Evolutionary conservation across 2,113 vertebrate genomes (phyloP), one percentile per base, ranked within the genome.

Genomic region (Erythrocebus patas): DNA sequence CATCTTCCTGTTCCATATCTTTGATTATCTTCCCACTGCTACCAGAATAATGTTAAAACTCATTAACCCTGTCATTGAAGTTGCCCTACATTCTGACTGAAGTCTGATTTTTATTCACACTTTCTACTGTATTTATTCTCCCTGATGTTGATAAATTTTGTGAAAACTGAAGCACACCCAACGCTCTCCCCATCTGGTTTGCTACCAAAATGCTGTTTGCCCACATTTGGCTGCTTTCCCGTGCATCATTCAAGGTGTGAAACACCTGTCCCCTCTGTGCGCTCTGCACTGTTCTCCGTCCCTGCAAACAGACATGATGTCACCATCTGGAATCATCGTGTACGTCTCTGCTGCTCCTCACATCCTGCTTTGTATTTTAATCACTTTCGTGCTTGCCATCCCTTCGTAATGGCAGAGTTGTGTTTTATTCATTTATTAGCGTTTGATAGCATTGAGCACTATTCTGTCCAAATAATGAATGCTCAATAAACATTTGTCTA

Each of bases 311-410:
- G 93, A 68, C 20, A 1, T 45, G 81, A 52, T 8, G 68, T 82
- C 92, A 89, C 59, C 17, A 14, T 48, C 27, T 16, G 11, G 13
- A 59, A 23, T 52, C 48, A 20, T 14, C 3, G 10, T 16, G 22
- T 2, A 0, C 38, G 22, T 72, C 38, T 43, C 80, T n/a, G 72
- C 57, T 2, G 0, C 5, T 3, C 13, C 95, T 90, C 0, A 0
- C 22, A 10, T 17, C 30, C 57, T 68, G 40, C 85, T 93, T 55
- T 79, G 76, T 48, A 13, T 50, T 52, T 52, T 40, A 66, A 32
- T 72, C n/a, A 4, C 50, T 66, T 45, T 32, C 57, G 3, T 11
- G 30, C 3, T 70, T 27, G 11, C 52, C 43, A 40, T 66, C 43
- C 27, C 30, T 79, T 40, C 27, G 0, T 35, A 82, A 52, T 27